Base-by-base conservation (phyloP, 2,888 invertebrate genomes). In the Drosophila barbarae region DNA sequence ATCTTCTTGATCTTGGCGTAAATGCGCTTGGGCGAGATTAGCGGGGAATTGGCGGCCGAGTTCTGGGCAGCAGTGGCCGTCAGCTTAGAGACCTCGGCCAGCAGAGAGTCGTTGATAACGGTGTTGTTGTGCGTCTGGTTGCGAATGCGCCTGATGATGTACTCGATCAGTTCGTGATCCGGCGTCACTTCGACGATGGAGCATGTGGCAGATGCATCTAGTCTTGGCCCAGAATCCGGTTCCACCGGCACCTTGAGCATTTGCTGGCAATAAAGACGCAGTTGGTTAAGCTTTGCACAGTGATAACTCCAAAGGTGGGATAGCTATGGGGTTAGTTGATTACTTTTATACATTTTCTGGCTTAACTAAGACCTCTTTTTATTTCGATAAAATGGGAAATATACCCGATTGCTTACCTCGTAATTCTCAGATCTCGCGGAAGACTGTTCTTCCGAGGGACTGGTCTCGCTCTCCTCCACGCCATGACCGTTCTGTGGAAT, bases 1-100 rank as follows among this genome's bases (percentile, higher is more conserved):
- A 86, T 76, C 50, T 87, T 87, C 57, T 86, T 88, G 18, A 89
- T 87, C 70, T 86, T 87, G 15, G 86, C 77, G 71, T 87, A 89
- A 34, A 89, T 86, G 57, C 88, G 89, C 42, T 89, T 89, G 5
- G 89, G 88, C 8, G 90, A 87, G 58, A 89, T 86, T 18, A 79
- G 60, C 9, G 79, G 68, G 26, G 80, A 76, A 57, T 71, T 81
- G 57, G 79, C 71, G 36, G 74, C 74, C n/a, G 76, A 82, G 58
- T 85, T 88, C 28, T 87, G 87, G 9, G 86, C 88, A 3, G 87
- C 85, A 7, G 83, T 84, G 5, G 88, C 87, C 8, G 89, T 89
- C 49, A 89, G 54, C 63, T 88, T 88, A 7, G 89, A 87, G 18
- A 89, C 85, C 59, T 89, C 88, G 2, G 86, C 85, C 35, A 89